Conservation (phyloP, 2,888 invertebrate species). For the Cephus nigrinus region DNA sequence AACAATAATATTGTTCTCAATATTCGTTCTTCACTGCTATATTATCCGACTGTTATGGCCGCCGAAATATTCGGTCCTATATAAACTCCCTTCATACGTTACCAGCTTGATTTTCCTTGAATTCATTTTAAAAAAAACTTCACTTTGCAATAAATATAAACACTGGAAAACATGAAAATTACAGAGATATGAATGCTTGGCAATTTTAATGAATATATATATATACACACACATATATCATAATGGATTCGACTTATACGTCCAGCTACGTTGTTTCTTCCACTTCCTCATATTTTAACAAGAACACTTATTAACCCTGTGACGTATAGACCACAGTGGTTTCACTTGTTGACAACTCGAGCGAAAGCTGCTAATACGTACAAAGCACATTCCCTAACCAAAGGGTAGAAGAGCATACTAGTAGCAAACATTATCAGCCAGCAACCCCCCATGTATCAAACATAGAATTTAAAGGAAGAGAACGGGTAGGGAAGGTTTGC, state of each 20-base stretch:
- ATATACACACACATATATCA: no score
- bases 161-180: no score
- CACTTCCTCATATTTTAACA: not conserved
- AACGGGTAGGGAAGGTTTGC: not conserved
- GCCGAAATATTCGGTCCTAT: not conserved
- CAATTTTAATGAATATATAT: not conserved
- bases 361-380: not conserved
- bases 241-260: not conserved
- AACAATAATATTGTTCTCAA: not conserved
- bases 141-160: not conserved
- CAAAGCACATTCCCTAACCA: not conserved
- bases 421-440: not conserved
- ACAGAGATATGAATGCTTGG: not conserved
- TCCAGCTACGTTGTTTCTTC: not conserved
- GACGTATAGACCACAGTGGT: not conserved
- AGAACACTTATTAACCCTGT: not conserved
- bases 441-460: not conserved
- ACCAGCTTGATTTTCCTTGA: not conserved
- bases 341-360: not conserved
- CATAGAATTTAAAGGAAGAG: not conserved
- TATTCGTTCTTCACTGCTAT: not conserved
- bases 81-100: not conserved
- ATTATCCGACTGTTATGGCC: not conserved
- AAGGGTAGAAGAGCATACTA: not conserved
- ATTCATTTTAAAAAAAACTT: not conserved